Evolutionary conservation across 1,140 invertebrate genomes (phyloP).

Genomic region (Papilio glaucus): DNA sequence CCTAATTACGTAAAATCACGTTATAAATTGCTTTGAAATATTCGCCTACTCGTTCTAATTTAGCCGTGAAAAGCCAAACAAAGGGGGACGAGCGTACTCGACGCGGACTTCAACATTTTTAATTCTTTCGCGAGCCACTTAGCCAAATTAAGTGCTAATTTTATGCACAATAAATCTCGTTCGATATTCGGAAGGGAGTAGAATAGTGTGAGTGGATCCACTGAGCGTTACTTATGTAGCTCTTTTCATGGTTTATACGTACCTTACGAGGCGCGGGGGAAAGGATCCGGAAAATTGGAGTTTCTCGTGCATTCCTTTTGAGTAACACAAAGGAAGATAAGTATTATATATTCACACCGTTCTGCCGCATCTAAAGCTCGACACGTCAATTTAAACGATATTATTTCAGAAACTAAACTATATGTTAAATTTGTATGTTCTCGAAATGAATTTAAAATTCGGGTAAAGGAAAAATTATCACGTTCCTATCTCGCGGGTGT

Average conservation of each 20-base stretch:
- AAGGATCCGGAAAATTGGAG: conserved; percentile 43
- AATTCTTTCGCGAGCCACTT: conserved; percentile 67
- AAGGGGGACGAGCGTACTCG: conserved; percentile 66
- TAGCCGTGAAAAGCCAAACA: conserved; percentile 71
- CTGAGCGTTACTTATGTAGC: conserved; percentile 46
- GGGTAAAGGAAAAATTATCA: conserved; percentile 6
- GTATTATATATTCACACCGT: conserved; percentile 43
- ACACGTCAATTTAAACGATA: neutral
- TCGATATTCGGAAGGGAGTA: conserved; percentile 45
- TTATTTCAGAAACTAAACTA: conserved; percentile 5
- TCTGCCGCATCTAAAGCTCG: conserved; percentile 33
- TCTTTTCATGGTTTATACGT: conserved; percentile 35
- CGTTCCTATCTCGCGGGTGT: neutral
- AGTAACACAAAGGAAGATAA: conserved; percentile 42
- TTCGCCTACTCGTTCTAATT: conserved; percentile 66
- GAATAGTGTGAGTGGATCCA: conserved; percentile 39
- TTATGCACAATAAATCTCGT: conserved; percentile 63
- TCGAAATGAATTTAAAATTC: neutral
- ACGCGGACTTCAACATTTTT: conserved; percentile 68
- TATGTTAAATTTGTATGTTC: neutral
- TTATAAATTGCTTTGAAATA: conserved; percentile 75
- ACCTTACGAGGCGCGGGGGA: conserved; percentile 32
- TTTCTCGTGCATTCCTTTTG: conserved; percentile 42
- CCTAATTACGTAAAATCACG: conserved; percentile 77
- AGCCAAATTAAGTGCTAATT: conserved; percentile 66